Base-by-base conservation (phyloP, 2,113 vertebrate species). In the Sapayoa aenigma region DNA sequence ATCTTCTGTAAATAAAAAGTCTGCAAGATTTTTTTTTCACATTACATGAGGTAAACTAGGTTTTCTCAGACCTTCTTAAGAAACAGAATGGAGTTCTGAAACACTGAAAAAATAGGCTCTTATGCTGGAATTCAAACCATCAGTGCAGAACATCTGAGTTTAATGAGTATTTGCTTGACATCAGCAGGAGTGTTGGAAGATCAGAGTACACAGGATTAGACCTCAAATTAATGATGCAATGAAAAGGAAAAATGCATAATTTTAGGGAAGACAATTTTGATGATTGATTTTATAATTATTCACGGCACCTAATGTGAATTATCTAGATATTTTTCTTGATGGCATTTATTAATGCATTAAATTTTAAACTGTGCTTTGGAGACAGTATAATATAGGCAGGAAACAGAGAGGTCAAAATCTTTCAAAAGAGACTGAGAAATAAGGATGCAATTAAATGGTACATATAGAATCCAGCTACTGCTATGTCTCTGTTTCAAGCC, bases 241-340 rank as follows among this genome's bases (percentile, higher is more conserved):
- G 76, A 93, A 94, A 97, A 97, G 66, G 75, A 93, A 92, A 96
- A 96, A 94, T 78, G 81, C 56, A 68, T 97, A 84, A 86, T 86
- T 96, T 95, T 95, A 86, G 86, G 77, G 87, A 94, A 94, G 92
- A 97, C 91, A 2, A 91, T 96, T 94, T 72, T 60, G 52, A 63
- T 96, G 96, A 97, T 96, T 96, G 95, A 97, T 97, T 97, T 95
- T 92, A 91, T 96, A 97, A 97, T 95, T 96, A 96, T 95, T 96
- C 92, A 95, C 91, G 84, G 79, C 55, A 94, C 69, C 84, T 87
- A 94, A 72, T 69, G 47, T 93, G 89, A 95, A 94, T 95, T 97
- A 94, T 92, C 90, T 41, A 19, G 89, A 65, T 96, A 90, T 91
- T 97, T 97, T 96, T 95, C 96, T 93, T 95, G 75, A 89, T 94